A percentile compares a stretch with the other conserved stretches of the same genome.
These are phyloP conservation scores for Neogale vison DNA, from an alignment of 2,113 vertebrate genomes.

Conservation along the genomic window DNA sequence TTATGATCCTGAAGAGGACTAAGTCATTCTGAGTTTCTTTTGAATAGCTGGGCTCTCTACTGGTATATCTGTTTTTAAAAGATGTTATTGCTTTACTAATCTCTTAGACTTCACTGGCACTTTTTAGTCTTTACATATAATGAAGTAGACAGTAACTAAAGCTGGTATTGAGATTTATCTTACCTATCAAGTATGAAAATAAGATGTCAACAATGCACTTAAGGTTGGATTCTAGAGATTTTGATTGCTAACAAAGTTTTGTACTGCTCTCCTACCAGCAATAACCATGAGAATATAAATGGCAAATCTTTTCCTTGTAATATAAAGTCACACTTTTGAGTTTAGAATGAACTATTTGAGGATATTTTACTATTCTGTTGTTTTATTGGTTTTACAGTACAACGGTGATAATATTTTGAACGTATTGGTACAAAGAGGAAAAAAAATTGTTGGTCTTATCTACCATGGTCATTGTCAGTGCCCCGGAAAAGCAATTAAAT, in stretches of 20 bases:
- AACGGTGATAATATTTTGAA: not conserved
- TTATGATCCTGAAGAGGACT: not conserved
- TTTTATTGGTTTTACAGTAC: not conserved
- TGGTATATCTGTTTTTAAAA: not conserved
- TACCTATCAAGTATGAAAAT: not conserved
- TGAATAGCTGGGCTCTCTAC: not conserved
- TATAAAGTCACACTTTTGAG: not conserved
- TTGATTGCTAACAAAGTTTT: not conserved
- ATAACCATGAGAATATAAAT: not conserved
- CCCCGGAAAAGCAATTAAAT: conserved; percentile 43
- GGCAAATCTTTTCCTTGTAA: not conserved
- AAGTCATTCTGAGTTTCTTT: not conserved
- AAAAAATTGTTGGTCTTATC: conserved; percentile 10
- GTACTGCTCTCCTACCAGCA: not conserved
- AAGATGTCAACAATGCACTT: not conserved
- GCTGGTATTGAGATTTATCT: not conserved
- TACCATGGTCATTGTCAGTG: not conserved
- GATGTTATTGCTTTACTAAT: not conserved
- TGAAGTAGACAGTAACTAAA: not conserved
- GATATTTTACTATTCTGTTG: not conserved
- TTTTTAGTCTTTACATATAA: not conserved
- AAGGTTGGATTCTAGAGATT: not conserved
- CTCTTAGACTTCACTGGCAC: not conserved
- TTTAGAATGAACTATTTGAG: conserved; percentile 20
- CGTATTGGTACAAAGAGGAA: not conserved